Percentiles rank a stretch among this genome's conserved stretches.
phyloP scores from a whole-genome alignment of 2,113 vertebrate genomes.

The Poeciliopsis retropinna region DNA sequence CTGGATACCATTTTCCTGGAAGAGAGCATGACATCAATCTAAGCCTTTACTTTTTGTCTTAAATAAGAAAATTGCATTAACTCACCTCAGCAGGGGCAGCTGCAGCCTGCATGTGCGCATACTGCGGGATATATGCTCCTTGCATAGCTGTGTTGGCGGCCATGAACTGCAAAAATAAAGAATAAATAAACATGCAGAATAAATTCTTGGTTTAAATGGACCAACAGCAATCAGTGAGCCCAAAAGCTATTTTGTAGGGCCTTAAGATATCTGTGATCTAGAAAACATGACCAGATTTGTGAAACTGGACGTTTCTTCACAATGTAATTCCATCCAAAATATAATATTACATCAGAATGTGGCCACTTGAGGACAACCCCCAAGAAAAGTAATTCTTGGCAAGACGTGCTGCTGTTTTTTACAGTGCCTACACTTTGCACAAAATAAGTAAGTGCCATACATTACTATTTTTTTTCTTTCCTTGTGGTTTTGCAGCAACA shows the following conservation, averaged over 20 bases:
- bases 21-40: conserved; percentile 21
- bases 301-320: too few relatives aligned
- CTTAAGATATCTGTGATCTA: background rate
- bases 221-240: background rate
- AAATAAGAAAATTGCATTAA: background rate
- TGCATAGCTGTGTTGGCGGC: conserved; percentile 93
- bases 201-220: background rate
- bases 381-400: too few relatives aligned
- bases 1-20: conserved; percentile 92
- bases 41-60: background rate
- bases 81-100: conserved; percentile 90
- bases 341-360: background rate
- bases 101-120: conserved; percentile 90
- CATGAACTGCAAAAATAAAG: conserved; percentile 87
- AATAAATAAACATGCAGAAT: background rate
- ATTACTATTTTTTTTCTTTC: too few relatives aligned
- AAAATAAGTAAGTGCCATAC: too few relatives aligned
- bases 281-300: too few relatives aligned
- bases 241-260: background rate
- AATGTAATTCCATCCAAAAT: background rate
- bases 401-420: too few relatives aligned
- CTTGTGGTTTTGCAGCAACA: too few relatives aligned
- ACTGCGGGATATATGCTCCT: conserved; percentile 94
- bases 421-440: too few relatives aligned
- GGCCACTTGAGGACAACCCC: background rate